These are phyloP conservation scores for Sinopyrophorus schimmeli DNA, from an alignment of 2,888 invertebrate species.

Conservation along the genomic window DNA sequence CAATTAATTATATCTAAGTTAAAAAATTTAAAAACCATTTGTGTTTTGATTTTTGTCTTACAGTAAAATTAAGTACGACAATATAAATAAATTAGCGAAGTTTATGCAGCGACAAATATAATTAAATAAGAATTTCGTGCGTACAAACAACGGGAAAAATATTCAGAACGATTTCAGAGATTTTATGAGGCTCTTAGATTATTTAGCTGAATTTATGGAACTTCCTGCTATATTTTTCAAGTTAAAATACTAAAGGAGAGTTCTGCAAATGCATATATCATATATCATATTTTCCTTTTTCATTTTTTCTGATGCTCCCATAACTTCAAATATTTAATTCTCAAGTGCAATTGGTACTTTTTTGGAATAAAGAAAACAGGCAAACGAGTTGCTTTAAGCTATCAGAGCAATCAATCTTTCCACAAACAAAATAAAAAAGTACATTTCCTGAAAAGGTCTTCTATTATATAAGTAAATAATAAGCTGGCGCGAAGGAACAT, in stretches of 20 bases:
- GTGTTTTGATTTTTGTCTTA: too few species aligned
- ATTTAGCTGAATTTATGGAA: slow-evolving; percentile 3
- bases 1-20: too few species aligned
- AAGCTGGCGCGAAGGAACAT: neutral
- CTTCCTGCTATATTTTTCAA: neutral
- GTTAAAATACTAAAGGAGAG: slow-evolving; percentile 1
- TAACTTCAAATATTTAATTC: slow-evolving; percentile 9
- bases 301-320: neutral
- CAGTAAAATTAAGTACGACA: too few species aligned
- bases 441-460: slow-evolving; percentile 7
- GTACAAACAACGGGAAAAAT: neutral
- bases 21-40: too few species aligned
- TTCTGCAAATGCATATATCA: slow-evolving; percentile 6
- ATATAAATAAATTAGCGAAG: too few species aligned
- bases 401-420: slow-evolving; percentile 9
- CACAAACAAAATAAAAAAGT: slow-evolving; percentile 18
- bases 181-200: slow-evolving; percentile 1
- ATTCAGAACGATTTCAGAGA: neutral
- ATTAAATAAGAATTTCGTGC: too few species aligned
- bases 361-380: neutral
- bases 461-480: slow-evolving; percentile 15
- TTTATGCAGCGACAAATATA: too few species aligned
- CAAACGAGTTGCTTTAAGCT: slow-evolving; percentile 2
- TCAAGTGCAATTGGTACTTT: slow-evolving; percentile 1
- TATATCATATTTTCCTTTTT: slow-evolving; percentile 1